A percentile compares a stretch with the other conserved stretches of the same genome.
Conservation (phyloP, 2,797 vertebrate genomes). For the Phoebastria nigripes region DNA sequence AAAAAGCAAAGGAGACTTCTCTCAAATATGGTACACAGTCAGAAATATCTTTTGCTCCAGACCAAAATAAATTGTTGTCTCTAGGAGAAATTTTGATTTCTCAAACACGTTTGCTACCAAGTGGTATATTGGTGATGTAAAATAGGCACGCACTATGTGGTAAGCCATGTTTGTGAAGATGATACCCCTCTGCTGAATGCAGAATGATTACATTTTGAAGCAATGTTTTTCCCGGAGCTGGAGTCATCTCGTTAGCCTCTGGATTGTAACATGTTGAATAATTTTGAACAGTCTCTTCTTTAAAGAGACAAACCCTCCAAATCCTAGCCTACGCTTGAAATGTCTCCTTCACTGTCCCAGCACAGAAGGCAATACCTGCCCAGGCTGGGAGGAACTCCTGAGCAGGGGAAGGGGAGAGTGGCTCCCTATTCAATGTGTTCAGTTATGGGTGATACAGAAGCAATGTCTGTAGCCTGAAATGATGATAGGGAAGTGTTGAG, state of each 20-base stretch:
- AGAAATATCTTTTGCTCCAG: not conserved
- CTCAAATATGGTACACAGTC: not conserved
- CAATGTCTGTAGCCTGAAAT: not conserved
- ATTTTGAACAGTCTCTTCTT: not conserved
- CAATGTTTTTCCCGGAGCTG: not conserved
- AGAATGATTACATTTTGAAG: not conserved
- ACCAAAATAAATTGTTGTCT: not conserved
- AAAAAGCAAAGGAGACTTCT: not conserved
- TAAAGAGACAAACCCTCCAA: not conserved
- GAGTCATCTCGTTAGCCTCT: not conserved
- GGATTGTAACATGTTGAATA: not conserved
- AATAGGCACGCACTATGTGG: not conserved
- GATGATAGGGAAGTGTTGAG: not conserved
- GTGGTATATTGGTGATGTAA: not conserved
- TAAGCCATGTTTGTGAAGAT: not conserved
- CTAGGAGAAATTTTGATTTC: not conserved
- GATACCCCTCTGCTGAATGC: not conserved
- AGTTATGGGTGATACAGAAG: not conserved
- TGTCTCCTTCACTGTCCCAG: not conserved
- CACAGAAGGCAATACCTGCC: not conserved
- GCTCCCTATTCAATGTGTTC: not conserved
- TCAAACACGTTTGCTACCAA: not conserved
- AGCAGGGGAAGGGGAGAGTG: not conserved
- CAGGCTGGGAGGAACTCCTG: not conserved
- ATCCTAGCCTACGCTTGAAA: not conserved